Evolutionary conservation across 2,113 vertebrate species (phyloP), one percentile per base, ranked within the genome.

Genomic region (Carassius carassius): DNA sequence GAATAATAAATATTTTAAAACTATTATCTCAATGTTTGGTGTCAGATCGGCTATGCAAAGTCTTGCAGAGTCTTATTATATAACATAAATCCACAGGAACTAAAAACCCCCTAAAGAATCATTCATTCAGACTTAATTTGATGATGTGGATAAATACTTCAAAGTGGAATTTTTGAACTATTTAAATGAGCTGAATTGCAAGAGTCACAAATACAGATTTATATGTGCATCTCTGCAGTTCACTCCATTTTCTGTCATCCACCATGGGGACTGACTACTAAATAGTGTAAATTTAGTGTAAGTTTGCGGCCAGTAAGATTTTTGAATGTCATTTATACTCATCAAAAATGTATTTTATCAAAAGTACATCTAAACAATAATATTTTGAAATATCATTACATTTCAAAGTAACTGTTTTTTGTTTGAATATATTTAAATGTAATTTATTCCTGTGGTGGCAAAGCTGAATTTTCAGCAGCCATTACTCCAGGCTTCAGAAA

Each of bases 221-320:
- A 56, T 51, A 6, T 62, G n/a, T 58, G 17, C 7, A 19, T 54
- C 35, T 82, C 16, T 14, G 21, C 9, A 47, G 10, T 58, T 70
- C n/a, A 58, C 47, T 54, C 56, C 51, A 67, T 56, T 81, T 86
- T 81, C 69, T 54, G 72, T 54, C 16, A 44, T 23, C 49, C 16
- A 74, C 72, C 72, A 69, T 16, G 79, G 49, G 37, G 32, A 82
- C 17, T 67, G 72, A 86, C 32, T 58, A 29, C 63, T 86, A 76
- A 86, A 86, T 82, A 76, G 78, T 86, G 74, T 69, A 29, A 29
- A 29, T 29, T 29, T 29, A 29, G 29, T 29, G 29, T 29, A 29
- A 56, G 54, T 56, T 56, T 41, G 41, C 7, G 54, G 17, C 54
- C 54, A 56, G 54, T 19, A 19, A 56, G 0, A 19, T 19, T 19